Evolutionary conservation across 2,888 invertebrate genomes (phyloP), one percentile per base, ranked within the genome.

Genomic region (Orchesellides sinensis): DNA sequence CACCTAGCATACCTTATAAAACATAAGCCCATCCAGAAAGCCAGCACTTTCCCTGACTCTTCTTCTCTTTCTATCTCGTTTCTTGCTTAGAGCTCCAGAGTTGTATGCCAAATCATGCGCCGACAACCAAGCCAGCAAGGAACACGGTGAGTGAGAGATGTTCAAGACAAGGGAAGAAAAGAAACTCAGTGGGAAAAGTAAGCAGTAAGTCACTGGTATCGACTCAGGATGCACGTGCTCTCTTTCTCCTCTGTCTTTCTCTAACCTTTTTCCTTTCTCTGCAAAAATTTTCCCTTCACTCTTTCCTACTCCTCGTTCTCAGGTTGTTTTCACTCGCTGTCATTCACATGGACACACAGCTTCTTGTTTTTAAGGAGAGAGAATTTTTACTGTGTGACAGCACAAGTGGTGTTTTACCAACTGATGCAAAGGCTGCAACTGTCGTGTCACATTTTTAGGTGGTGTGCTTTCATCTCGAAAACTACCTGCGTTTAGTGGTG

Each of bases 351-450:
- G 49, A 49, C 70, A 54, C 59, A 66, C 19, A 68, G 29, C 66
- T 56, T 77, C 68, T 66, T 68, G 32, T 47, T 49, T 29, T 21
- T 35, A 14, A n/a, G 25, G 19, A 65, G 21, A 56, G 32, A 56
- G n/a, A 66, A 75, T 63, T 69, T 61, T 78, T 35, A 69, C 52
- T 61, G 35, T 63, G 70, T 78, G 78, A 78, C 78, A 78, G 56
- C 40, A 68, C 32, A 77, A 77, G 75, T 75, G 65, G 35, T 66
- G 75, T 68, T 77, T 77, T 32, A 45, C 68, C 59, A 68, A 77
- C 49, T 77, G 77, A 75, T 75, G 52, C 65, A 45, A 63, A 49
- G 61, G 49, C 73, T 73, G 73, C 74, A 74, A 74, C 74, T 74
- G 65, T 65, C 74, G 74, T 54, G 47, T 59, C 59, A 68, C 56